Base-by-base conservation (phyloP, 37 sponge, comb jelly and placozoan genomes). In the Amphimedon queenslandica region DNA sequence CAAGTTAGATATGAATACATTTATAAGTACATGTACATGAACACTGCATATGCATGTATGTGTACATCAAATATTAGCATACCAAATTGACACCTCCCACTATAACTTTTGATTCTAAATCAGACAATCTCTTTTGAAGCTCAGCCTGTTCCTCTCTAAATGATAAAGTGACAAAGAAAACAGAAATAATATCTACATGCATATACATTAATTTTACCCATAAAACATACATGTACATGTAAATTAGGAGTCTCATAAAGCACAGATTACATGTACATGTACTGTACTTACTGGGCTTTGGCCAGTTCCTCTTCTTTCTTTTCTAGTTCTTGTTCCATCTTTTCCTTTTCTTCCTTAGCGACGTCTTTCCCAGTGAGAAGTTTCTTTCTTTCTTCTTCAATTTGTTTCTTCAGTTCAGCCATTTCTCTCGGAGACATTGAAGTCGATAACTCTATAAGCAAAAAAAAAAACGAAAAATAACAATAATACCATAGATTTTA, bases 51-150 rank as follows among this genome's bases (percentile, higher is more conserved):
- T 18, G 34, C 2, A 1, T 66, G 67, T 6, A 31, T 5, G 67
- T 6, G 34, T 36, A 4, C 23, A 35, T 31, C 35, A 25, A 69
- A n/a, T 25, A 3, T 2, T 6, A 29, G 5, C 70, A 79, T 35
- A 89, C 90, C 82, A 99, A 65, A 58, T 99, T 95, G 37, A 95
- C 93, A 57, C 99, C 99, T 11, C 99, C 99, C 18, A 95, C 90
- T 57, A 99, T 95, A 35, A 99, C 93, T 74, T 95, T 92, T 11
- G 86, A 81, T 31, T 89, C 79, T 20, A 99, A 67, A 55, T 84
- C 79, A 13, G 77, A 37, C 24, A 99, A 72, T 42, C 87, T 83
- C 55, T 83, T 76, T 56, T 91, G 89, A 69, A 99, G 55, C 36
- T 87, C 75, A 21, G 47, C 37, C 31, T 95, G 90, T 47, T 99